These are phyloP conservation scores for Agrotis puta DNA, from an alignment of 2,888 invertebrate genomes.

Conservation along the genomic window DNA sequence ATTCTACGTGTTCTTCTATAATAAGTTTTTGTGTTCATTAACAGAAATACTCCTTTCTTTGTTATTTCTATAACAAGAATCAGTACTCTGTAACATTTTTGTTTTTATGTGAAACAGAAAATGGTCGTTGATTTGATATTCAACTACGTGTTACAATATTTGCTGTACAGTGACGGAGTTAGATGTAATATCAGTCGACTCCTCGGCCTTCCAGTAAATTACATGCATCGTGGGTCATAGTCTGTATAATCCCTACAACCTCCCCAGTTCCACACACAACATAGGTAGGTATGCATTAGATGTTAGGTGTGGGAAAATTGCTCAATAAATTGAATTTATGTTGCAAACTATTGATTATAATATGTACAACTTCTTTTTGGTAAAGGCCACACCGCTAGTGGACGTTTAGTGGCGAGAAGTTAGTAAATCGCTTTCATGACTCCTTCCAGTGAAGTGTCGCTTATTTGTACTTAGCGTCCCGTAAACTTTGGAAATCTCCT, in stretches of 20 bases:
- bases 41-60: background rate
- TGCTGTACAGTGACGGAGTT: background rate
- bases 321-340: constrained; percentile 25
- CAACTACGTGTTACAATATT: constrained; percentile 1
- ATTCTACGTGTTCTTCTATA: constrained; percentile 1
- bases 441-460: no score
- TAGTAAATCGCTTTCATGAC: no score
- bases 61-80: background rate
- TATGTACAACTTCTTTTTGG: background rate
- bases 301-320: constrained; percentile 2
- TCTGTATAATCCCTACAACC: background rate
- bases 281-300: constrained; percentile 20
- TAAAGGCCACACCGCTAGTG: no score
- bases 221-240: constrained; percentile 29
- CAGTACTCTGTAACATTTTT: background rate
- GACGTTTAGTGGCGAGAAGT: no score
- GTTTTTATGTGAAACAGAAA: background rate
- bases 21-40: background rate
- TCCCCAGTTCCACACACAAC: background rate
- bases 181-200: constrained; percentile 5
- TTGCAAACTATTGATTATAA: background rate
- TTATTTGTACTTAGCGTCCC: no score
- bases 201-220: constrained; percentile 28
- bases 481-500: no score
- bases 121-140: background rate